phyloP scores from a whole-genome alignment of 2,888 invertebrate genomes.

The Orthosia gothica region DNA sequence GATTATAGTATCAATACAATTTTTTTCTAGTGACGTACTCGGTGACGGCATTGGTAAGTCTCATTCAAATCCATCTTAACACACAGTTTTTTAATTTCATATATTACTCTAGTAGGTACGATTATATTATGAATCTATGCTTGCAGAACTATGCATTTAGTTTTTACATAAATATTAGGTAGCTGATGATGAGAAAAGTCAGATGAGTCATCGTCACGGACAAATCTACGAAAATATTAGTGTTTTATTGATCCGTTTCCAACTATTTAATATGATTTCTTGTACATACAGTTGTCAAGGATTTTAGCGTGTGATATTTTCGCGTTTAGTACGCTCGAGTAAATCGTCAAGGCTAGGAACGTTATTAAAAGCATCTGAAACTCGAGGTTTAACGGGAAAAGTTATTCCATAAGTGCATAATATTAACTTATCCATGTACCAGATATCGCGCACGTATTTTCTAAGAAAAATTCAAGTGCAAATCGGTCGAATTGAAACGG shows the following conservation, averaged over 20 bases:
- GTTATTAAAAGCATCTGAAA: too few relatives aligned
- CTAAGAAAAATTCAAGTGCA: too few relatives aligned
- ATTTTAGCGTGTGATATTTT: not conserved
- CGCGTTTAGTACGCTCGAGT: not conserved
- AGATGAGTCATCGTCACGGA: slow-evolving; percentile 12
- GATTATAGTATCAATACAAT: too few relatives aligned
- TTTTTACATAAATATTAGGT: not conserved
- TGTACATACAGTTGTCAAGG: not conserved
- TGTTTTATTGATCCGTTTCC: slow-evolving; percentile 5
- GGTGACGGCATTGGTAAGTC: too few relatives aligned
- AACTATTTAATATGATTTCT: slow-evolving; percentile 18
- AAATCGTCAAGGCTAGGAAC: not conserved
- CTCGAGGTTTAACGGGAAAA: too few relatives aligned
- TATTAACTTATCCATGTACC: too few relatives aligned
- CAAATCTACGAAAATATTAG: slow-evolving; percentile 3
- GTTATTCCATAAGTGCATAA: too few relatives aligned
- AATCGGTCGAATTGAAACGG: too few relatives aligned
- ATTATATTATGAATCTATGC: not conserved
- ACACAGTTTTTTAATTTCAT: too few relatives aligned
- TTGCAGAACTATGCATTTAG: not conserved
- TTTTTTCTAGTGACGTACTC: too few relatives aligned
- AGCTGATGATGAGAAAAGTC: not conserved
- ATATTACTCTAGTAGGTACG: not conserved
- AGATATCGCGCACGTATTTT: too few relatives aligned
- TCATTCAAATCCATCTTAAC: too few relatives aligned